phyloP scores from a whole-genome alignment of 2,797 vertebrate species.

The Kryptopterus vitreolus region DNA sequence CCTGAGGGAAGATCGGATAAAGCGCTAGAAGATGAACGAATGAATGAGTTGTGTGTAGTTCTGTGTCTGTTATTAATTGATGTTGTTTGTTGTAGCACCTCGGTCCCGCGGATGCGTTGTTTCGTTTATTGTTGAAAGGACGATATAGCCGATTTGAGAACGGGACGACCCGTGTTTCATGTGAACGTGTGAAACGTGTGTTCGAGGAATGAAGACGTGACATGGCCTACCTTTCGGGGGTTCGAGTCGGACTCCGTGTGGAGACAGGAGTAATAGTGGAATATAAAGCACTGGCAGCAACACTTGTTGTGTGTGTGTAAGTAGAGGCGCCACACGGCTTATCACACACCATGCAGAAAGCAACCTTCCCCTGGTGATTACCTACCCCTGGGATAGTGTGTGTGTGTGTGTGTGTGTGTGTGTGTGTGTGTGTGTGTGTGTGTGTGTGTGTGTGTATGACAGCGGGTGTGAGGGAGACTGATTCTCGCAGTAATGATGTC shows the following conservation, averaged over 20 bases:
- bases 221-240: neutral
- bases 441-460: constrained; percentile 19
- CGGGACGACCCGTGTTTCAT: no score
- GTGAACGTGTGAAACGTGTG: constrained; percentile 27
- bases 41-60: no score
- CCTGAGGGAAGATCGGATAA: no score
- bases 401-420: constrained; percentile 17
- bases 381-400: constrained; percentile 32
- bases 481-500: constrained; percentile 51
- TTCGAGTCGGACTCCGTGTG: neutral
- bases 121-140: no score
- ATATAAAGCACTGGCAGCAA: constrained; percentile 7
- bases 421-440: constrained; percentile 5
- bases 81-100: no score
- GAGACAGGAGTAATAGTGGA: neutral
- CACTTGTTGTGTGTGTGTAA: constrained; percentile 38
- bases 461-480: constrained; percentile 6
- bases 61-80: no score
- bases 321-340: constrained; percentile 41
- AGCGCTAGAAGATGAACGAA: no score
- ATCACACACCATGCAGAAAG: constrained; percentile 54
- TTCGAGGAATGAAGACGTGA: constrained; percentile 10
- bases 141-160: no score
- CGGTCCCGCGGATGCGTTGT: no score
- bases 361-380: constrained; percentile 47